Evolutionary conservation across 1,140 invertebrate species (phyloP).

Genomic region (Parapsyche elsis): DNA sequence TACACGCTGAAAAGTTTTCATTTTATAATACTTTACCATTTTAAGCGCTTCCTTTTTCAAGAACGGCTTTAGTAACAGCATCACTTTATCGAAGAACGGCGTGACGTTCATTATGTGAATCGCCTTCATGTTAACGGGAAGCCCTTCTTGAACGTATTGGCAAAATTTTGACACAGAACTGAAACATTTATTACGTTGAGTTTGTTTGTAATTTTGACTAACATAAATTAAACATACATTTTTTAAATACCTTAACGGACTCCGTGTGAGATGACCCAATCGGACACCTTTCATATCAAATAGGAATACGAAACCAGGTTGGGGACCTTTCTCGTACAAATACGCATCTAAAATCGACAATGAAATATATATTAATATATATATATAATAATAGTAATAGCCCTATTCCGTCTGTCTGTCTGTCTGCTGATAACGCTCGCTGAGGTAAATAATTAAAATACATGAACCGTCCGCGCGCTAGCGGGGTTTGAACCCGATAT

Average conservation of each 20-base stretch:
- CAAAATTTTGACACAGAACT: slow-evolving; percentile 49
- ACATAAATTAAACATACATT: not conserved
- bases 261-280: slow-evolving; percentile 69
- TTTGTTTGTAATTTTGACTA: no score
- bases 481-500: no score
- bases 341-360: slow-evolving; percentile 62
- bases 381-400: no score
- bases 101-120: slow-evolving; percentile 50
- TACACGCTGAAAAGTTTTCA: not conserved
- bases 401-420: no score
- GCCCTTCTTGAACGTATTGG: slow-evolving; percentile 53
- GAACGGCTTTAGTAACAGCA: slow-evolving; percentile 50
- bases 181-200: slow-evolving; percentile 43
- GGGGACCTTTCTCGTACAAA: slow-evolving; percentile 66
- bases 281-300: slow-evolving; percentile 73
- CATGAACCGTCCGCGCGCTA: no score
- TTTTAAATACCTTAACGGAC: slow-evolving; percentile 66
- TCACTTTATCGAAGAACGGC: slow-evolving; percentile 49
- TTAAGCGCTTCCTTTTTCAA: slow-evolving; percentile 47
- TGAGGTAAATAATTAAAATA: no score
- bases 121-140: slow-evolving; percentile 48
- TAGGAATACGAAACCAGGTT: slow-evolving; percentile 70
- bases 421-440: no score
- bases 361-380: slow-evolving; percentile 54
- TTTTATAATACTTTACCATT: slow-evolving; percentile 37